phyloP scores from a whole-genome alignment of 64 coral and sea anemone species.

The Montipora cactus region DNA sequence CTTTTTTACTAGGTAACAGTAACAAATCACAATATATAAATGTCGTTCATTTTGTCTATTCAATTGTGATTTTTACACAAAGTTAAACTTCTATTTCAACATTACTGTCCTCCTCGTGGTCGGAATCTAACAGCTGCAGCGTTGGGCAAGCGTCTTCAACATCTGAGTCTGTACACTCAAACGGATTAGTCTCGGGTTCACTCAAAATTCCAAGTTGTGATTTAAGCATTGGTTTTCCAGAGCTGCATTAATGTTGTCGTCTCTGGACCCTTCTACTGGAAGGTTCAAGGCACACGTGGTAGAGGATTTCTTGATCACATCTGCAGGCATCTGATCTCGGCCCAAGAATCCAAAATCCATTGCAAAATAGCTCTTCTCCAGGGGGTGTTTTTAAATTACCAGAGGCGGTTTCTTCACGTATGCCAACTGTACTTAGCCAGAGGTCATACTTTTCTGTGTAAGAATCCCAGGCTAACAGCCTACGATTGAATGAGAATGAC shows the following conservation, averaged over 20 bases:
- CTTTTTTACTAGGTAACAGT: not conserved
- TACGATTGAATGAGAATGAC: conserved; percentile 18
- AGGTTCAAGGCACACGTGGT: no score
- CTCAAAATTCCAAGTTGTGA: conserved; percentile 48
- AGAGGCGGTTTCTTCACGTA: not conserved
- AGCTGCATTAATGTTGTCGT: conserved; percentile 12
- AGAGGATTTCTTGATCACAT: no score
- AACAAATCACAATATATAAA: no score
- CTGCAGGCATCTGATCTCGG: no score
- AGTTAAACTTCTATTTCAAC: not conserved
- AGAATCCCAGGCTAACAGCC: not conserved
- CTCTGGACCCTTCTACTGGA: no score
- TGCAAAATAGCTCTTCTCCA: no score
- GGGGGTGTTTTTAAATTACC: no score
- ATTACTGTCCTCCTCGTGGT: not conserved
- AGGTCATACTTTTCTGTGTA: conserved; percentile 29
- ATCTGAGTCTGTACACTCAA: conserved; percentile 51
- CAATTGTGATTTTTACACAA: not conserved
- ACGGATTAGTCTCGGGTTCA: no score
- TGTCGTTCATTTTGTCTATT: not conserved
- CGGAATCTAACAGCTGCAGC: not conserved
- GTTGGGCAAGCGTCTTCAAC: conserved; percentile 41
- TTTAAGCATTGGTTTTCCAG: conserved; percentile 40
- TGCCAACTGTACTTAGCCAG: conserved; percentile 29
- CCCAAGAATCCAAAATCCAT: no score